phyloP scores from a whole-genome alignment of 2,888 invertebrate genomes.

The Geophilus truncorum region DNA sequence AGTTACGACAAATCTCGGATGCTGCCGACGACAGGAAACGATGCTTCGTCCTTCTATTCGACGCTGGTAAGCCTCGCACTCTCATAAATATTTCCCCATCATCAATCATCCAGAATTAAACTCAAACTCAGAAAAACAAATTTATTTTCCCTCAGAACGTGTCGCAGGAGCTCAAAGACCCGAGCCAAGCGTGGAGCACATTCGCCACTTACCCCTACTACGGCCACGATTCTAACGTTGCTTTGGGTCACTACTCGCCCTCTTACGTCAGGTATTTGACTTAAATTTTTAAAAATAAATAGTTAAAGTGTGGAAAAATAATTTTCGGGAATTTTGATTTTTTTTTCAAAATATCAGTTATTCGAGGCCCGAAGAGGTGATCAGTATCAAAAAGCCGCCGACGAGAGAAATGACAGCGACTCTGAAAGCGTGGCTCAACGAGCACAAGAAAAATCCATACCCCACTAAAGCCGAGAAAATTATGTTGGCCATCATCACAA shows the following conservation, averaged over 20 bases:
- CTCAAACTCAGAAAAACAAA: neutral
- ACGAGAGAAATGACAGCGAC: slow-evolving; percentile 96
- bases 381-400: slow-evolving; percentile 47
- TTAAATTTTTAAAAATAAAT: neutral
- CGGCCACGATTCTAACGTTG: neutral
- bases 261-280: neutral
- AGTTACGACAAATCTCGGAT: neutral
- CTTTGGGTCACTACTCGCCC: slow-evolving; percentile 8
- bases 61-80: slow-evolving; percentile 87
- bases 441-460: slow-evolving; percentile 94
- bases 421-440: slow-evolving; percentile 93
- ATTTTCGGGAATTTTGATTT: no score
- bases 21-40: slow-evolving; percentile 41
- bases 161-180: slow-evolving; percentile 6
- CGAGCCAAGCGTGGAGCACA: neutral
- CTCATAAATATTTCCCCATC: no score
- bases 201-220: neutral
- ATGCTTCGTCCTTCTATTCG: slow-evolving; percentile 88
- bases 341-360: neutral
- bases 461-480: slow-evolving; percentile 95
- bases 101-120: neutral
- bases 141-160: neutral
- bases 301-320: no score
- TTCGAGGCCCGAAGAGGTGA: slow-evolving; percentile 11
- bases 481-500: slow-evolving; percentile 90